Base-by-base conservation (phyloP, 2,888 invertebrate species). In the Dermolepida albohirtum region DNA sequence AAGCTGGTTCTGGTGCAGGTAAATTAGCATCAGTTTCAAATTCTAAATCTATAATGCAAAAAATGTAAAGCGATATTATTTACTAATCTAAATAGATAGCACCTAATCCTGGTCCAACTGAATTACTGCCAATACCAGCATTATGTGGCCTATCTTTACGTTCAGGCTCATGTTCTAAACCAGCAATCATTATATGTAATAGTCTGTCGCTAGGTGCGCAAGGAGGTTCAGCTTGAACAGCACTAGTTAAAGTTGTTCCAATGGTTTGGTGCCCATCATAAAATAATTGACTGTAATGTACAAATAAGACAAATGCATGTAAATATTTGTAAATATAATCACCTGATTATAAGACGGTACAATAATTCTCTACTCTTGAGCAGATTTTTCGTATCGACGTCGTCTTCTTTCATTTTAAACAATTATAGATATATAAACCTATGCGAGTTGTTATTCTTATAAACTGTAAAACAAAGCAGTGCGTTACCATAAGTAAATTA, bases 221-320 rank as follows among this genome's bases (percentile, higher is more conserved):
- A 0, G 95, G 92, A 34, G 96, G 96, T 75, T 97, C 95, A 0
- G 96, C 94, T 78, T 96, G 94, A 0, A 96, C 93, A 39, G 92
- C 86, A 63, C 91, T 89, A 0, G 96, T 91, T 67, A 99, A 83
- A 57, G 90, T 92, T 0, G 95, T 90, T 0, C 97, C 98, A 57
- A 98, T 86, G n/a, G 91, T 90, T 81, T 97, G 96, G 81, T 96
- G 92, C 0, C 98, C 98, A 89, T 99, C 99, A 80, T 99, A 98
- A 83, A 94, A 96, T 63, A 99, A 85, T 83, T 99, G 99, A 78
- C 99, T 99, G 81, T 40, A 87, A 71, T 72, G 69, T 65, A 64
- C 12, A 52, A 7, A 1, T 43, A 16, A 67, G 39, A 41, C 62
- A 39, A 16, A 12, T 27, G n/a, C 14, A 12, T 12, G 17, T 22